Evolutionary conservation across 2,888 invertebrate species (phyloP), one percentile per base, ranked within the genome.

Genomic region (Mallateleia sp.): DNA sequence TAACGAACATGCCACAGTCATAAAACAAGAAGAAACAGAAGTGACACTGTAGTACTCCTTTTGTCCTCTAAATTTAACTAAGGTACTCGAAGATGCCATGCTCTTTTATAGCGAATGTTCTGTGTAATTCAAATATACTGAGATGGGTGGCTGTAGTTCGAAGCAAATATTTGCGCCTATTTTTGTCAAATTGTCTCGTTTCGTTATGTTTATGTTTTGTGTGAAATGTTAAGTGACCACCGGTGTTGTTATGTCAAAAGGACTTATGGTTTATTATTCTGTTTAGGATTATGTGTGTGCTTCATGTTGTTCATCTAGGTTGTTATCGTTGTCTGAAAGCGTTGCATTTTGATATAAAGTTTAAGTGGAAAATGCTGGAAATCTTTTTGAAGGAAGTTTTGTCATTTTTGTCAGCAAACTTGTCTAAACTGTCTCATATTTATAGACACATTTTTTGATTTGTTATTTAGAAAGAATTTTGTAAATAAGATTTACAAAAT

Each of bases 11-110:
- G 71, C 67, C 42, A n/a, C 54, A 72, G 64, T 83, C 64, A 78
- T 75, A 75, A 67, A 83, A 77, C 66, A 71, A 69, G 83, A 83
- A 64, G 82, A 79, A 64, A 66, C 60, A 82, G 34, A 82, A 75
- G 66, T 75, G 74, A 75, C 58, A 81, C 66, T 81, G 47, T 58
- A 52, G 60, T 67, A 62, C 45, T 75, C 42, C 60, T 82, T 82
- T 75, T 67, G 67, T 75, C 66, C 72, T 81, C 81, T 81, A 82
- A 75, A 77, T 77, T 64, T 77, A 77, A 83, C 82, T n/a, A 60
- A 62, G 54, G 38, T 62, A 71, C 47, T 64, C 64, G 20, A 69
- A 77, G 64, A 71, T 64, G 71, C 62, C 69, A 69, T 56, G 64
- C 69, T 71, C 71, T 77, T 71, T 83, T 77, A 45, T 77, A 69